phyloP scores from a whole-genome alignment of 92 coral and sea anemone species.

The Zoanthus gigantus region DNA sequence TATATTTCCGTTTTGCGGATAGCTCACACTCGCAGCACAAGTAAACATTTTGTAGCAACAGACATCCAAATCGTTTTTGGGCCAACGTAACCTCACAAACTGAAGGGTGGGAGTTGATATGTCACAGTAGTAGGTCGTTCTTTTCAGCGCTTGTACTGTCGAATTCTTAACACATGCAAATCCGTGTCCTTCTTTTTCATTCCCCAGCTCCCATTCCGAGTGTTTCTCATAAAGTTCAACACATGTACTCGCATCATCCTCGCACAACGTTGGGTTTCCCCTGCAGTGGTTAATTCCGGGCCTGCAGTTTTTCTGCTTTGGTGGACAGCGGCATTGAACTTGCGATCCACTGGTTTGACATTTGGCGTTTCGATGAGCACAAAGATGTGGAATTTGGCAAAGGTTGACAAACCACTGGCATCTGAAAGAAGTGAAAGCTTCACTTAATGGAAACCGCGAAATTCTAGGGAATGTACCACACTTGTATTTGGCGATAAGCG shows the following conservation, averaged over 20 bases:
- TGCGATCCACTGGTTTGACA: slow-evolving; percentile 89
- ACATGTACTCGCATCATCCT: slow-evolving; percentile 72
- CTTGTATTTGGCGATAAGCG: no score
- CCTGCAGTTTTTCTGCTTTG: slow-evolving; percentile 66
- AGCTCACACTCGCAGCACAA: slow-evolving; percentile 78
- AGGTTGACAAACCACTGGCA: slow-evolving; percentile 96
- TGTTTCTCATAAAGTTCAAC: slow-evolving; percentile 83
- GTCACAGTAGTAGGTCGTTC: slow-evolving; percentile 82
- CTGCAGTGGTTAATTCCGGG: slow-evolving; percentile 94
- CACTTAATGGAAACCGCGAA: neutral
- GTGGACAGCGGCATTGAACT: slow-evolving; percentile 81
- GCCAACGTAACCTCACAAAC: slow-evolving; percentile 47
- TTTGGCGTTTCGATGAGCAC: slow-evolving; percentile 65
- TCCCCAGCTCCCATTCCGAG: slow-evolving; percentile 82
- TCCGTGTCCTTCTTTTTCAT: slow-evolving; percentile 76
- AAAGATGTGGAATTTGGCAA: slow-evolving; percentile 79
- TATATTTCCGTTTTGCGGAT: slow-evolving; percentile 77
- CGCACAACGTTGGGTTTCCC: slow-evolving; percentile 90
- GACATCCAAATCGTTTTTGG: slow-evolving; percentile 77
- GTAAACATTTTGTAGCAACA: slow-evolving; percentile 94
- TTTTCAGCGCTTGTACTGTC: slow-evolving; percentile 61
- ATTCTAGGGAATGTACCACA: neutral
- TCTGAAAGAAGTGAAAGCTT: slow-evolving; percentile 33
- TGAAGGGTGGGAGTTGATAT: slow-evolving; percentile 56
- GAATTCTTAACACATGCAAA: slow-evolving; percentile 76